Percentiles rank a stretch among this genome's conserved stretches.
Conservation (phyloP, 2,888 invertebrate genomes). For the Yponomeuta cagnagella region DNA sequence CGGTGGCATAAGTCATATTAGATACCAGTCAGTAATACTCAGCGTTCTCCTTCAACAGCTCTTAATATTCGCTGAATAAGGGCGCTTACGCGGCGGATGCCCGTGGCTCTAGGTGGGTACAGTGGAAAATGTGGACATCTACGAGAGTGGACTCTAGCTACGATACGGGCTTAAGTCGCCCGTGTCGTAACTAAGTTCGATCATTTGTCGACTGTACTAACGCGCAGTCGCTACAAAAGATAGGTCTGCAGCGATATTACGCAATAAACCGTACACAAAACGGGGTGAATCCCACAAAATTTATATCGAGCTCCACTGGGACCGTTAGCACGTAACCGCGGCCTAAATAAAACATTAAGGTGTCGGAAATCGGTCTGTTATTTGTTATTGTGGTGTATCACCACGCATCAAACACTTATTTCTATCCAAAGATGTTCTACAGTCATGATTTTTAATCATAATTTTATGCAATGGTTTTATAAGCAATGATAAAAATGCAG, state of each 20-base stretch:
- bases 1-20: no score
- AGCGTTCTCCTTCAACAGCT: no score
- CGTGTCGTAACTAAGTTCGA: no score
- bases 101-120: no score
- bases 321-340: constrained; percentile 37
- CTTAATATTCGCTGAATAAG: no score
- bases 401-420: neutral
- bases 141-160: no score
- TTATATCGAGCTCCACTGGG: constrained; percentile 32
- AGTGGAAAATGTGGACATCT: no score
- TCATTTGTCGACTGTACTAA: neutral
- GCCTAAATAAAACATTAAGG: constrained; percentile 43
- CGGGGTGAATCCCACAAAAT: constrained; percentile 22
- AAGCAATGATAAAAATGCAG: no score
- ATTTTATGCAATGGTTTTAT: no score
- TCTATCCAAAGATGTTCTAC: neutral
- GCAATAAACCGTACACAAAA: constrained; percentile 20
- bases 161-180: no score
- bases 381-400: constrained; percentile 27
- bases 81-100: no score
- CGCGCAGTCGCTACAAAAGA: neutral
- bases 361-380: constrained; percentile 37
- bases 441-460: neutral
- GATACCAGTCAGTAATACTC: no score
- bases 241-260: constrained; percentile 14